A percentile compares a stretch with the other conserved stretches of the same genome.
These are phyloP conservation scores for Phylloscopus trochiloides DNA, from an alignment of 2,113 vertebrate species.

Conservation along the genomic window DNA sequence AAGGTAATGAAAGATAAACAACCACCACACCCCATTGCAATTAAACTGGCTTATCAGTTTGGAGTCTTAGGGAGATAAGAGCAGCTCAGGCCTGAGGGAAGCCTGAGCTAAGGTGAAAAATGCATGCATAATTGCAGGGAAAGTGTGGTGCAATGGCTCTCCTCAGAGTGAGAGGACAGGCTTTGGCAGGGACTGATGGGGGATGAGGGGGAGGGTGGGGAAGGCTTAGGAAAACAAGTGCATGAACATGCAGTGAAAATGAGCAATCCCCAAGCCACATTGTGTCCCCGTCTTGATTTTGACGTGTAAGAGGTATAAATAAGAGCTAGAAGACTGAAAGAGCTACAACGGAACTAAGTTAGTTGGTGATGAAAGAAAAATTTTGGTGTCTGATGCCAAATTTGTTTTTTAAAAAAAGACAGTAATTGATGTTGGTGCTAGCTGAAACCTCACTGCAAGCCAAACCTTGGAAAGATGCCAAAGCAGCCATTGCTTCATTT, in stretches of 20 bases:
- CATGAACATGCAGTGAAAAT: background rate
- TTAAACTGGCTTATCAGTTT: constrained; percentile 1
- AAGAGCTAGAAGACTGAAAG: background rate
- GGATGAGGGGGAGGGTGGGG: too few species aligned
- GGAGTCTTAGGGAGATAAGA: background rate
- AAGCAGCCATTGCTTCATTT: background rate
- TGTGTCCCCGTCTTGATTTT: background rate
- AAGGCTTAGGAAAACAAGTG: background rate
- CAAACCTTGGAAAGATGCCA: background rate
- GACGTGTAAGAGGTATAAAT: background rate
- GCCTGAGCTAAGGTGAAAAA: constrained; percentile 3
- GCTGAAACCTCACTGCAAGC: background rate
- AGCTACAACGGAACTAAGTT: background rate
- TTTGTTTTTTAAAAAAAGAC: background rate
- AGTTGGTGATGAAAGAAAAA: background rate
- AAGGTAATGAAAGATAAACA: background rate
- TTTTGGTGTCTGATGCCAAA: background rate
- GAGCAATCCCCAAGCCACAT: background rate
- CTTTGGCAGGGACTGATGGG: background rate
- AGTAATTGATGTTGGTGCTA: background rate
- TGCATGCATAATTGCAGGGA: background rate
- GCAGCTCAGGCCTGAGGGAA: background rate
- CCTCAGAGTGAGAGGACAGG: background rate
- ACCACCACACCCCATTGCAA: background rate
- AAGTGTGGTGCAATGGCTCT: background rate